Base-by-base conservation (phyloP, 35 echinoderm and acorn worm genomes). In the Holothuria glaberrima region DNA sequence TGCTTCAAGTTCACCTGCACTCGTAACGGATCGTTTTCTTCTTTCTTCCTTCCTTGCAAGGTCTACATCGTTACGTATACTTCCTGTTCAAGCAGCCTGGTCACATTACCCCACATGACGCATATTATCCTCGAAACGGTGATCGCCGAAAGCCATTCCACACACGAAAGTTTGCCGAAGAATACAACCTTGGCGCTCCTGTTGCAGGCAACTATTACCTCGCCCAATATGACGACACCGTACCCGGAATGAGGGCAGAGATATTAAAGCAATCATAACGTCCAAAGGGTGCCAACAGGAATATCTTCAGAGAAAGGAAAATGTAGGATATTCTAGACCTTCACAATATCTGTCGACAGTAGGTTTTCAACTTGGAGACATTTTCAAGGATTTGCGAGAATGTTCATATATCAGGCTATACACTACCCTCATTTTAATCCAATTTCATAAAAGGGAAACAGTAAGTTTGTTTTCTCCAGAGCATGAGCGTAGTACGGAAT, bases 171-270 rank as follows among this genome's bases (percentile, higher is more conserved):
- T 90, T 90, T 45, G 74, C 30, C 25, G 34, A 68, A 31, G 72
- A 90, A 41, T 90, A 90, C 75, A 58, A 64, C 29, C 59, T 90
- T 27, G 89, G 75, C 21, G 28, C 52, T 13, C 89, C 89, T 24
- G 33, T 90, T 19, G 89, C 89, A 32, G 89, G 89, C 1, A 90
- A 90, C 27, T 90, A 81, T 34, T 90, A 82, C 75, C 28, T 81
- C 10, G 89, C 89, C 6, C 74, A 90, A 41, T 90, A 82, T 29
- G 89, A 90, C 44, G 58, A 90, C 45, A 66, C 79, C 6, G 89
- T 90, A 28, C 54, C 74, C 3, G 6, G 2, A 24, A 81, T 90
- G 35, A 27, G 75, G 0, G 89, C 89, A 0, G 75, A 82, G 76
- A 67, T 90, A 45, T 5, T 82, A 20, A 41, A 41, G 36, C 36